A percentile compares a stretch with the other conserved stretches of the same genome.
Conservation (phyloP, 2,113 vertebrate genomes). For the Brachionichthys hirsutus region DNA sequence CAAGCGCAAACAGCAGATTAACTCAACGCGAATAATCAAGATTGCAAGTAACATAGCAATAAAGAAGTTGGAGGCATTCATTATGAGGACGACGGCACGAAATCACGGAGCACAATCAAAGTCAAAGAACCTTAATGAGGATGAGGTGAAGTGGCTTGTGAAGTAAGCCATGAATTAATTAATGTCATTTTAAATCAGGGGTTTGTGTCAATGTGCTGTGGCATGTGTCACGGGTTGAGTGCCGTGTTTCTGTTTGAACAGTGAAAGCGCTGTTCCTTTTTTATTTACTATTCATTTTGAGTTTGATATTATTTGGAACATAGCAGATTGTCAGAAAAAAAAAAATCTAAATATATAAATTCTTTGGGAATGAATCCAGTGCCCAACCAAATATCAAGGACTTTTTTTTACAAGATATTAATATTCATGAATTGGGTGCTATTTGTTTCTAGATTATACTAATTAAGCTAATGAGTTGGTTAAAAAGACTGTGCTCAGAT, state of each 20-base stretch:
- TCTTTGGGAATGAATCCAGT: too few relatives aligned
- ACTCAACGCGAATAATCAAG: slow-evolving; percentile 26
- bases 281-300: background rate
- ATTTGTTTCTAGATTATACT: too few relatives aligned
- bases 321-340: too few relatives aligned
- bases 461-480: too few relatives aligned
- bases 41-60: slow-evolving; percentile 22
- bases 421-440: too few relatives aligned
- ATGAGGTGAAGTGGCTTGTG: slow-evolving; percentile 14
- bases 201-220: slow-evolving; percentile 16
- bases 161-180: slow-evolving; percentile 24
- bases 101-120: slow-evolving; percentile 35
- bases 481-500: too few relatives aligned
- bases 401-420: too few relatives aligned
- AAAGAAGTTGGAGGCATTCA: slow-evolving; percentile 25
- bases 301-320: background rate
- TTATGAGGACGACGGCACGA: slow-evolving; percentile 20
- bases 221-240: slow-evolving; percentile 16
- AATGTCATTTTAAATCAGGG: slow-evolving; percentile 17
- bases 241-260: background rate
- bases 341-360: too few relatives aligned
- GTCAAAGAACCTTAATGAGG: slow-evolving; percentile 4
- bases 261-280: too few relatives aligned
- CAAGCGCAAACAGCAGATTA: slow-evolving; percentile 22
- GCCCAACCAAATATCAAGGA: too few relatives aligned